Conservation (phyloP, 2,797 vertebrate species). For the Borostomias antarcticus region DNA sequence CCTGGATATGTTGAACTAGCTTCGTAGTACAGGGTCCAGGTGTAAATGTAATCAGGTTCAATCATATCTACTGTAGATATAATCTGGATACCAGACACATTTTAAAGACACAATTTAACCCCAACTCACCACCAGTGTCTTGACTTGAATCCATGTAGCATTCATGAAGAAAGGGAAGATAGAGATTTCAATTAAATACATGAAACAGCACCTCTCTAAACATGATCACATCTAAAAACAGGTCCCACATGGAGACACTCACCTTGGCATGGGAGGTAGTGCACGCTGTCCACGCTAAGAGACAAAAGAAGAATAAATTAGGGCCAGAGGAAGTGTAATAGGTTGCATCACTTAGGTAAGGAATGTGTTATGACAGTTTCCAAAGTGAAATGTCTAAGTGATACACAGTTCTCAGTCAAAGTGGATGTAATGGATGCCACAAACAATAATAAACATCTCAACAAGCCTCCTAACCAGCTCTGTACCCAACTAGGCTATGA, state of each 20-base stretch:
- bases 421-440: not conserved
- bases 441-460: not conserved
- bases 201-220: not conserved
- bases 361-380: not conserved
- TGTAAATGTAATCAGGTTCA: too few species aligned
- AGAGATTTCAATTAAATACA: slow-evolving; percentile 11
- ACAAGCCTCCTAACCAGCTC: too few species aligned
- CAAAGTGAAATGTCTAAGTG: not conserved
- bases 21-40: too few species aligned
- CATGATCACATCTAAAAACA: not conserved
- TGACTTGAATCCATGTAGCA: slow-evolving; percentile 60
- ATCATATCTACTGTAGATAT: too few species aligned
- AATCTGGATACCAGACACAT: too few species aligned
- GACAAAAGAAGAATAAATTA: slow-evolving; percentile 37
- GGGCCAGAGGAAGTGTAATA: slow-evolving; percentile 1
- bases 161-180: slow-evolving; percentile 32
- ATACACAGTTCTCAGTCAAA: not conserved
- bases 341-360: not conserved
- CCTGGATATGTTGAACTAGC: too few species aligned
- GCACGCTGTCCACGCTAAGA: slow-evolving; percentile 82
- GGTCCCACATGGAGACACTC: slow-evolving; percentile 26
- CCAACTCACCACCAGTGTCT: slow-evolving; percentile 66
- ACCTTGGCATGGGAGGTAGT: slow-evolving; percentile 91
- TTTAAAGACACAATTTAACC: too few species aligned
- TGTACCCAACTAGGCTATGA: too few species aligned